Evolutionary conservation across 53 echinoderm and acorn worm genomes (phyloP).

Genomic region (Patiria pectinifera): DNA sequence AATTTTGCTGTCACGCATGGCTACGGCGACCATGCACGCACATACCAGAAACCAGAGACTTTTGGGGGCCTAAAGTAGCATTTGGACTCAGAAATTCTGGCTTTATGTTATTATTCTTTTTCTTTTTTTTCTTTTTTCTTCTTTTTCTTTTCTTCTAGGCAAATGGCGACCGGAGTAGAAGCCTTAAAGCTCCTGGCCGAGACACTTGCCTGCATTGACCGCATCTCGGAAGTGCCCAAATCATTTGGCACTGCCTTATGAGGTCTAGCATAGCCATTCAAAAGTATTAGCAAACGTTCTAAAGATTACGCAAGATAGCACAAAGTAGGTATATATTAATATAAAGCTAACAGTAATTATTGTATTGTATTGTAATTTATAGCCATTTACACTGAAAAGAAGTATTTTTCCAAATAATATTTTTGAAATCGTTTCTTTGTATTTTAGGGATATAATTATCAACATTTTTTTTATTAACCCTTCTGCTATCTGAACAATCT

Average conservation of each 20-base stretch:
- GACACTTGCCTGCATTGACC: slow-evolving; percentile 93
- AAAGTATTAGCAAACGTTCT: not conserved
- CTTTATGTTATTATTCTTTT: not conserved
- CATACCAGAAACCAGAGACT: too few species aligned
- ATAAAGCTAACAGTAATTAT: slow-evolving; percentile 17
- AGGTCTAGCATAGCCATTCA: not conserved
- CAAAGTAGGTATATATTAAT: slow-evolving; percentile 44
- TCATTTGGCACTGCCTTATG: slow-evolving; percentile 86
- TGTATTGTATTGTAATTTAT: slow-evolving; percentile 18
- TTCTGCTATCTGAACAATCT: too few species aligned
- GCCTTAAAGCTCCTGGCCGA: slow-evolving; percentile 90
- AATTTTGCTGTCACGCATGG: too few species aligned
- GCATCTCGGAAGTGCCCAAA: slow-evolving; percentile 82
- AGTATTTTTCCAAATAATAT: not conserved
- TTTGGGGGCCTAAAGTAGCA: too few species aligned
- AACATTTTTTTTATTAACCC: not conserved
- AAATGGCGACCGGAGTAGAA: slow-evolving; percentile 92
- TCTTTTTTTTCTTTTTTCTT: not conserved
- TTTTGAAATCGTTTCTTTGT: not conserved
- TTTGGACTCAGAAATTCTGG: too few species aligned
- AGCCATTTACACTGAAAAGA: not conserved
- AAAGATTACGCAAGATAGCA: slow-evolving; percentile 3
- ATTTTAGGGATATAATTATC: not conserved
- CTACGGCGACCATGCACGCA: too few species aligned
- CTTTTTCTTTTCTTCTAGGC: slow-evolving; percentile 54